Base-by-base conservation (phyloP, 2,797 vertebrate genomes). In the Margarornis squamiger region DNA sequence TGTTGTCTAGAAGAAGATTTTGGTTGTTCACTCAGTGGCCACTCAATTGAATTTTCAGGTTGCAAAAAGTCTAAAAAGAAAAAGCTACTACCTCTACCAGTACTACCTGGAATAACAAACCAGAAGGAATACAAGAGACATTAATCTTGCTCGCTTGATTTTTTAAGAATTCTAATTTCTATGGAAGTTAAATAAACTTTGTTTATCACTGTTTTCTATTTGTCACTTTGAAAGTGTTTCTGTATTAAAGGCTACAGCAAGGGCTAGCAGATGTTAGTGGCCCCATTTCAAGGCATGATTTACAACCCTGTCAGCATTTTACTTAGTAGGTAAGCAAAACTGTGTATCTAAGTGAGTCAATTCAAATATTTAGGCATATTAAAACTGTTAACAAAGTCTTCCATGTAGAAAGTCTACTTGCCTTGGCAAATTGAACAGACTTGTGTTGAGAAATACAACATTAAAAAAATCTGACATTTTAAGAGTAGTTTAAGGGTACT, bases 261-360 rank as follows among this genome's bases (percentile, higher is more conserved):
- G n/a, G 30, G 49, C 74, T 67, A 76, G 67, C 87, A 92, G 86
- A 66, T 96, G 67, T 80, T 68, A 57, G 54, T 51, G 54, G 82
- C 83, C 65, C 67, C 74, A 63, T 89, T 91, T 92, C 61, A 62
- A 76, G 62, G 16, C 68, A 70, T 12, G 51, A 81, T 90, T 93
- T 95, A 86, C 23, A 78, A 16, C 54, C 68, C 9, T 45, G 65
- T 93, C 91, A 95, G 79, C 92, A 74, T 86, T 96, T 95, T 94
- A 77, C 77, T 91, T 39, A 48, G 83, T 86, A 72, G 72, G 58
- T 92, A 90, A 95, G 86, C 92, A 94, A 75, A 93, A 68, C 41
- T 36, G 62, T 63, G 52, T 90, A 79, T 79, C 59, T 73, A 77
- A 75, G 57, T 52, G 82, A 92, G 55, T 68, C 66, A 92, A 41